Conservation (phyloP, 2,888 invertebrate genomes). For the Rotaria macrura region DNA sequence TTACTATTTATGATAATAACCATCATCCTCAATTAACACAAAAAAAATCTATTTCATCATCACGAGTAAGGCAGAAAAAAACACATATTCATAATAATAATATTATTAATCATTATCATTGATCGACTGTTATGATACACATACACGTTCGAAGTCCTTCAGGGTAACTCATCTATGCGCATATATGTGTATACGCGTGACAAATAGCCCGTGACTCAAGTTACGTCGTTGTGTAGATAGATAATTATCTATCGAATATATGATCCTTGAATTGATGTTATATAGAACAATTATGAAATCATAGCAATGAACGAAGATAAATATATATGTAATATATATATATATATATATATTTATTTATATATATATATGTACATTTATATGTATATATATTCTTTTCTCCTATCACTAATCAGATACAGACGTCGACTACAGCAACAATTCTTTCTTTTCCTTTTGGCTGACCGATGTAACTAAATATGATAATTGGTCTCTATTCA, state of each 20-base stretch:
- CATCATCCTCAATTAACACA: neutral
- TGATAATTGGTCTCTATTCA: neutral
- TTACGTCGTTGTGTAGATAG: neutral
- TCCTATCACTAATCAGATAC: neutral
- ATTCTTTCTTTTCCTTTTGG: neutral
- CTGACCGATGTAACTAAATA: neutral
- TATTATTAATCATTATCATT: neutral
- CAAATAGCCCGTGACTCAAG: slow-evolving; percentile 4
- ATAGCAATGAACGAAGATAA: neutral
- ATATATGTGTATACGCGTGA: neutral
- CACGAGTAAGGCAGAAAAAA: neutral
- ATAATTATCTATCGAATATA: neutral
- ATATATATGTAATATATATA: neutral
- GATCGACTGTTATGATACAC: neutral
- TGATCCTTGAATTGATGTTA: neutral
- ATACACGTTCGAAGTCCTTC: neutral
- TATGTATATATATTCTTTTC: neutral
- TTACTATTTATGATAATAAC: neutral
- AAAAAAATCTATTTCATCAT: neutral
- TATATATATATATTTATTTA: neutral
- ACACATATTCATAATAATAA: neutral
- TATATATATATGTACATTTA: neutral
- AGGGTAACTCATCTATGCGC: neutral
- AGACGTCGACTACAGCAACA: neutral
- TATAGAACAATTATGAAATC: neutral